Percentiles rank a stretch among this genome's conserved stretches.
Evolutionary conservation across 2,888 invertebrate species (phyloP).

Genomic region (Temnothorax ravouxi): DNA sequence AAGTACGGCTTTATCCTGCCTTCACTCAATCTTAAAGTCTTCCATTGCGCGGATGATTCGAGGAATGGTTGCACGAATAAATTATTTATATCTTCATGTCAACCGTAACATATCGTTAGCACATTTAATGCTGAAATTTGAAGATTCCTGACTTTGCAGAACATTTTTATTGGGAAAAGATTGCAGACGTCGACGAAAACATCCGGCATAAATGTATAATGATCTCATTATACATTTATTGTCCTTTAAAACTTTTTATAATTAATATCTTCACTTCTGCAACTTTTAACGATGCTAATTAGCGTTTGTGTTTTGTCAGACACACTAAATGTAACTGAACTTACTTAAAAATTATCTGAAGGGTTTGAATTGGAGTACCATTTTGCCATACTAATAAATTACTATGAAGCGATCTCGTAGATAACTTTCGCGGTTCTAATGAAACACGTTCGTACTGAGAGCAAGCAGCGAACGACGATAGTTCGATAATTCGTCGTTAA

Average conservation of each 20-base stretch:
- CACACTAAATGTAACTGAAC: not conserved
- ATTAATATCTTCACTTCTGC: not conserved
- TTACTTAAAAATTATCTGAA: not conserved
- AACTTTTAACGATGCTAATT: conserved; percentile 34
- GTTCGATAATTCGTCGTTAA: conserved; percentile 4
- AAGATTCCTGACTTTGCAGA: not conserved
- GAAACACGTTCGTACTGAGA: conserved; percentile 13
- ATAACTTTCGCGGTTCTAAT: conserved; percentile 35
- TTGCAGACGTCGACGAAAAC: not conserved
- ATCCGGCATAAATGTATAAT: not conserved
- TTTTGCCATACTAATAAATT: not conserved
- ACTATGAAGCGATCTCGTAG: not conserved
- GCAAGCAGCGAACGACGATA: conserved; percentile 21
- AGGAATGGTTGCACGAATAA: not conserved
- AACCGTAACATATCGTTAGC: not conserved
- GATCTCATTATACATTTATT: not conserved
- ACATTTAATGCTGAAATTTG: not conserved
- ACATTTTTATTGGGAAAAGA: not conserved
- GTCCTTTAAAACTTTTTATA: not conserved
- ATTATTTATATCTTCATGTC: not conserved
- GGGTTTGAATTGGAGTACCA: not conserved
- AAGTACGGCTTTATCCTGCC: conserved; percentile 15
- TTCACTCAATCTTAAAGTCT: conserved; percentile 22
- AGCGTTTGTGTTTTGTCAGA: not conserved
- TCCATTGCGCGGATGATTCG: not conserved